Evolutionary conservation across 2,888 invertebrate genomes (phyloP).

Genomic region (Anorthoa munda): DNA sequence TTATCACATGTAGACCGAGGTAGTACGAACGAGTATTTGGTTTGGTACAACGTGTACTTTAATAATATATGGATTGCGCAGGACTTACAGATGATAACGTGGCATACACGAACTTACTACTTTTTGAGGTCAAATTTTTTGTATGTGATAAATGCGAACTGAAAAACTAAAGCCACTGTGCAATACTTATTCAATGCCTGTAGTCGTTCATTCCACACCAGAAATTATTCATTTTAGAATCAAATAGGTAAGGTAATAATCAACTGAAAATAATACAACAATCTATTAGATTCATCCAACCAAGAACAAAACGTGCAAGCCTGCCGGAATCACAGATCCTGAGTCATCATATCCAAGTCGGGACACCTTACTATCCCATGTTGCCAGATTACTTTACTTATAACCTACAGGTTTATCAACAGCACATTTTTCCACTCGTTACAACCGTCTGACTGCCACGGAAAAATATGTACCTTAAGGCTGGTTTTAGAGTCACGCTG

Average conservation of each 20-base stretch:
- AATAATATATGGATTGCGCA: conserved; percentile 22
- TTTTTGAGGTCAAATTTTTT: conserved; percentile 18
- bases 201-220: not conserved
- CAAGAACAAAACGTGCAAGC: not conserved
- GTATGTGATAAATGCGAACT: not conserved
- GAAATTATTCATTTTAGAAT: not conserved
- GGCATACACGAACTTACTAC: conserved; percentile 31
- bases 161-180: not conserved
- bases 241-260: not conserved
- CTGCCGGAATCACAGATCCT: not conserved
- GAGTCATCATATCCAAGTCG: not conserved
- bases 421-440: not conserved
- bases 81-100: conserved; percentile 43
- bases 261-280: not conserved
- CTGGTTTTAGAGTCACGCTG: too few relatives aligned
- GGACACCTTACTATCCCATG: too few relatives aligned
- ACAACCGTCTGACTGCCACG: not conserved
- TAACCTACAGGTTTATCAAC: conserved; percentile 2
- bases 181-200: too few relatives aligned
- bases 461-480: conserved; percentile 18
- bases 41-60: conserved; percentile 7
- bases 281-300: not conserved
- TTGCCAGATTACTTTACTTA: not conserved
- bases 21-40: not conserved
- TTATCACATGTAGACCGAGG: conserved; percentile 28